These are phyloP conservation scores for Choristoneura fumiferana DNA, from an alignment of 1,140 invertebrate species.

Conservation along the genomic window DNA sequence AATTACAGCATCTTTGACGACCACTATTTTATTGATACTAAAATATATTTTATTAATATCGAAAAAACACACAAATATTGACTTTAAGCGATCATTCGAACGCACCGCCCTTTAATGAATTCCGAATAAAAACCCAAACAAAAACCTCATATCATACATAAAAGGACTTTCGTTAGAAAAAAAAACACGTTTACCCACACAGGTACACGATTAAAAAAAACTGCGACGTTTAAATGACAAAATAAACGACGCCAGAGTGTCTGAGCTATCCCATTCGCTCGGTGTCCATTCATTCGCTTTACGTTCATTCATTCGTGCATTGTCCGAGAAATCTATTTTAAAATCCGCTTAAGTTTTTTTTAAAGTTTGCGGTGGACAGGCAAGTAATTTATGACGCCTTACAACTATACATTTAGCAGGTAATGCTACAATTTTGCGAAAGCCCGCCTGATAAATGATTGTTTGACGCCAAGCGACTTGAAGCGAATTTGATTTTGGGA, in stretches of 20 bases:
- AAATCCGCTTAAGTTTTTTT: conserved; percentile 6
- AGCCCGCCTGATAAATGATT: background rate
- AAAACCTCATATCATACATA: background rate
- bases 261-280: conserved; percentile 9
- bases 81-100: background rate
- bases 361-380: background rate
- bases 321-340: background rate
- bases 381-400: conserved; percentile 10
- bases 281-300: conserved; percentile 7
- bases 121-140: background rate
- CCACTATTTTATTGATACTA: too few relatives aligned
- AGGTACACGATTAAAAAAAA: background rate
- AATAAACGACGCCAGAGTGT: conserved; percentile 20
- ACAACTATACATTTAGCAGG: background rate
- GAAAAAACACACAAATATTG: conserved; percentile 1
- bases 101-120: conserved; percentile 8
- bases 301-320: conserved; percentile 18
- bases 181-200: background rate
- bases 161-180: conserved; percentile 9
- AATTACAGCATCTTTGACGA: too few relatives aligned
- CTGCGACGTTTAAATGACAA: background rate
- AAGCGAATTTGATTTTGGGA: background rate
- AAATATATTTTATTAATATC: too few relatives aligned
- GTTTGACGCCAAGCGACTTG: background rate
- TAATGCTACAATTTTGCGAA: conserved; percentile 12